Percentiles rank a stretch among this genome's conserved stretches.
Conservation (phyloP, 2,888 invertebrate species). For the Macrophya annulata region DNA sequence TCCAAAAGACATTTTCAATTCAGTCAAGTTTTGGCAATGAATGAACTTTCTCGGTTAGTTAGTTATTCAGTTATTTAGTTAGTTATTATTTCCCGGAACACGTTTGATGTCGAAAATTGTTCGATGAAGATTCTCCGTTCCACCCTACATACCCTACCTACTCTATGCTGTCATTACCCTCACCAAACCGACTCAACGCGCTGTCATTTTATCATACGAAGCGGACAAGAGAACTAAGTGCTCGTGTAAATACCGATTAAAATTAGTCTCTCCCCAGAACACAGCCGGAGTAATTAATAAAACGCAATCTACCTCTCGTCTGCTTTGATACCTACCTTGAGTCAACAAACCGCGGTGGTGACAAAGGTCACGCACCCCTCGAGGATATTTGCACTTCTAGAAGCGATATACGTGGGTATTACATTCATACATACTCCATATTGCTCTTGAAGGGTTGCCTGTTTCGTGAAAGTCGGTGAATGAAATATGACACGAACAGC, state of each 20-base stretch:
- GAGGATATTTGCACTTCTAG: conserved; percentile 3
- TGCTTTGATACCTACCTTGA: conserved; percentile 38
- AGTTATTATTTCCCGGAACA: conserved; percentile 14
- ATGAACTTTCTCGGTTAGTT: not conserved
- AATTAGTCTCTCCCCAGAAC: conserved; percentile 28
- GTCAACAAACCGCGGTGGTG: conserved; percentile 33
- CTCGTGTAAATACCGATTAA: conserved; percentile 50
- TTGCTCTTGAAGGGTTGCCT: not conserved
- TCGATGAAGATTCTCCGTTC: conserved; percentile 4
- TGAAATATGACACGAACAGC: not conserved
- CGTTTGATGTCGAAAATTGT: conserved; percentile 11
- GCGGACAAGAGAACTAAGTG: conserved; percentile 34
- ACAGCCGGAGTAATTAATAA: conserved; percentile 20
- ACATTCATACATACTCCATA: not conserved
- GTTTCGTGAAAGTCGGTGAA: conserved; percentile 2
- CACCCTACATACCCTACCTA: not conserved
- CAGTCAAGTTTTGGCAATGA: not conserved
- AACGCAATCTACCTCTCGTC: conserved; percentile 42
- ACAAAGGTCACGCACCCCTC: conserved; percentile 49
- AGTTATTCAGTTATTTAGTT: not conserved
- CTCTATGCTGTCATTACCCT: not conserved
- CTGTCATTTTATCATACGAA: conserved; percentile 12
- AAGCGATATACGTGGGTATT: not conserved
- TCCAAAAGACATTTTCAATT: not conserved
- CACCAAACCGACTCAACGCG: not conserved